Evolutionary conservation across 2,113 vertebrate genomes (phyloP).

Genomic region (Xenopus laevis): DNA sequence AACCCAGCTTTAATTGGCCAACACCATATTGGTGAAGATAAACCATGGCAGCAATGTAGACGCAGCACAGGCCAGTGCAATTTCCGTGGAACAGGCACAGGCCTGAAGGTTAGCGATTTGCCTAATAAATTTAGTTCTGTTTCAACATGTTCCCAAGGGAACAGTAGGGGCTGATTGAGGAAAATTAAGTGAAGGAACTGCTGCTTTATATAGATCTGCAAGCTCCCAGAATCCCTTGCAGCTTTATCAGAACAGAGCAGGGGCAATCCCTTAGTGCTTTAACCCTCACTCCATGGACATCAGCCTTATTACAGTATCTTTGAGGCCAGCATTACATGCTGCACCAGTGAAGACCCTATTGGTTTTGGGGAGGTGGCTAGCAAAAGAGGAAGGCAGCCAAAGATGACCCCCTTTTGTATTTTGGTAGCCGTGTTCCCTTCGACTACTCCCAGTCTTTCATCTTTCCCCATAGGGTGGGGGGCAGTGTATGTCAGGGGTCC

Average conservation of each 20-base stretch:
- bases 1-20: too few species aligned
- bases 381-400: slow-evolving; percentile 5
- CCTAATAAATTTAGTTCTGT: too few species aligned
- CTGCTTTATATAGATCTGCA: slow-evolving; percentile 8
- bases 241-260: slow-evolving; percentile 12
- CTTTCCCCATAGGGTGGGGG: slow-evolving; percentile 40
- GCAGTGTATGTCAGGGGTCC: slow-evolving; percentile 74
- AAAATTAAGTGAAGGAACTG: slow-evolving; percentile 3
- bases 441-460: slow-evolving; percentile 11
- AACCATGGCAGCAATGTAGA: too few species aligned
- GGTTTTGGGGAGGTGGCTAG: slow-evolving; percentile 12
- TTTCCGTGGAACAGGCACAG: too few species aligned
- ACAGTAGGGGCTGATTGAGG: too few species aligned
- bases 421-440: slow-evolving; percentile 6
- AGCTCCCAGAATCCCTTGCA: slow-evolving; percentile 16
- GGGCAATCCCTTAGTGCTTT: slow-evolving; percentile 33
- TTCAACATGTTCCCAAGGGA: too few species aligned
- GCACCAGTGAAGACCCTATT: slow-evolving; percentile 18
- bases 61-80: too few species aligned
- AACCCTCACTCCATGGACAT: slow-evolving; percentile 26
- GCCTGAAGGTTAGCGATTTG: too few species aligned
- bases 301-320: slow-evolving; percentile 38
- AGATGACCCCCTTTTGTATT: slow-evolving; percentile 6
- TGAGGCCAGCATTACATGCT: slow-evolving; percentile 25
- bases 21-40: too few species aligned